phyloP scores from a whole-genome alignment of 2,797 vertebrate species.

The Gymnoscopelus microlampas region DNA sequence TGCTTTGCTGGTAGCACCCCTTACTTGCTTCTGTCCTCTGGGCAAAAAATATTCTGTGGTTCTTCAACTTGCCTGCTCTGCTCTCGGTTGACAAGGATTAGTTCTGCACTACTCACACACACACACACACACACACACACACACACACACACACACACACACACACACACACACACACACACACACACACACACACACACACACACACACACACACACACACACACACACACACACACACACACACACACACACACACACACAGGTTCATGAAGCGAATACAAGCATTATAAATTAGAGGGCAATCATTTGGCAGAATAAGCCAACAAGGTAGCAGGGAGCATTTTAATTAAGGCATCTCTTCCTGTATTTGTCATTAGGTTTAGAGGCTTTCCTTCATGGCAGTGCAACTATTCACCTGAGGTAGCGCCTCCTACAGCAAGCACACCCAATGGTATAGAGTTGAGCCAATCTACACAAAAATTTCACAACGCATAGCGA shows the following conservation, averaged over 20 bases:
- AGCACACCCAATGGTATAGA: too few species aligned
- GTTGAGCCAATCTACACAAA: too few species aligned
- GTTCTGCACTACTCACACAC: slow-evolving; percentile 39
- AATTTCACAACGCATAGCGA: too few species aligned
- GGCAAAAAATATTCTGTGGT: too few species aligned
- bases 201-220: slow-evolving; percentile 22
- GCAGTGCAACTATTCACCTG: too few species aligned
- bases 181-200: slow-evolving; percentile 29
- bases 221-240: slow-evolving; percentile 21
- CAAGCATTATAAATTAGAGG: slow-evolving; percentile 25
- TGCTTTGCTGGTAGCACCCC: too few species aligned
- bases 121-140: slow-evolving; percentile 22
- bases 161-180: slow-evolving; percentile 21
- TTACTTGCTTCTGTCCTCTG: too few species aligned
- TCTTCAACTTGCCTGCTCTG: slow-evolving; percentile 8
- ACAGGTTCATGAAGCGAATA: slow-evolving; percentile 4
- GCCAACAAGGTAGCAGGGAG: not conserved
- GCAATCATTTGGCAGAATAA: slow-evolving; percentile 14
- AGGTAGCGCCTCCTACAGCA: too few species aligned
- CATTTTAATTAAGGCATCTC: slow-evolving; percentile 11
- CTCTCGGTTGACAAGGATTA: slow-evolving; percentile 40
- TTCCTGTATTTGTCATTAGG: not conserved
- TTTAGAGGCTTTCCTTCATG: too few species aligned
- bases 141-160: slow-evolving; percentile 20
- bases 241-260: slow-evolving; percentile 20